Evolutionary conservation across 2,888 invertebrate species (phyloP).

Genomic region (Sylvicola cinctus): DNA sequence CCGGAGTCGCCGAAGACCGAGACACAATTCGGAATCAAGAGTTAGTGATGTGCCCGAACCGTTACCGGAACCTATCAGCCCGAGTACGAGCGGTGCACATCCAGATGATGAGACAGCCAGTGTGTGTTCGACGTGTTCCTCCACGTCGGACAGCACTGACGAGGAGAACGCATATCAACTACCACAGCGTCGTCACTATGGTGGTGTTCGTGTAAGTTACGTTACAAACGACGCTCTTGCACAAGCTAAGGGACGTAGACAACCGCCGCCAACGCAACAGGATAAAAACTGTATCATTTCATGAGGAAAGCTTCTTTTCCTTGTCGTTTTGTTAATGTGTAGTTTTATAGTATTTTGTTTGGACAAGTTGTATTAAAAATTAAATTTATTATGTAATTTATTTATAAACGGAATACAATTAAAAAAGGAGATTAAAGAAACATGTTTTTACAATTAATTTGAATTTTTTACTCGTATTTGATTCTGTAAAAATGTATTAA

Average conservation of each 20-base stretch:
- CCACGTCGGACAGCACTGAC: conserved; percentile 66
- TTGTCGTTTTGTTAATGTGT: too few species aligned
- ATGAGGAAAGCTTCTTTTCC: too few species aligned
- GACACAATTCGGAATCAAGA: not conserved
- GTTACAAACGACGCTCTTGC: conserved; percentile 83
- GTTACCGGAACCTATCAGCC: not conserved
- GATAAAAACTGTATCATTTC: conserved; percentile 73
- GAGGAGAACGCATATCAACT: conserved; percentile 73
- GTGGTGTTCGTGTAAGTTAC: conserved; percentile 77
- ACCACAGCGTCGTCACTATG: conserved; percentile 64
- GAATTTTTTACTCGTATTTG: too few species aligned
- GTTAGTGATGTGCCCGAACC: not conserved
- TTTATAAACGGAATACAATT: too few species aligned
- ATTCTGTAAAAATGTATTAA: too few species aligned
- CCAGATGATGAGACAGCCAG: conserved; percentile 37
- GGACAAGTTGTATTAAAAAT: too few species aligned
- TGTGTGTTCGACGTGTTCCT: conserved; percentile 80
- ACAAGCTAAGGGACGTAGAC: conserved; percentile 49
- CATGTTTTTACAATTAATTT: too few species aligned
- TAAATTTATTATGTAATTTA: too few species aligned
- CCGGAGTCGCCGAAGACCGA: conserved; percentile 14
- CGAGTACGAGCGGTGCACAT: too few species aligned
- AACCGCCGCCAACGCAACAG: conserved; percentile 30
- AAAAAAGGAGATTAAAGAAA: too few species aligned
- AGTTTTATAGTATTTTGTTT: too few species aligned